A percentile compares a stretch with the other conserved stretches of the same genome.
phyloP scores from a whole-genome alignment of 2,888 invertebrate species.

The Ommatoiulus sabulosus region DNA sequence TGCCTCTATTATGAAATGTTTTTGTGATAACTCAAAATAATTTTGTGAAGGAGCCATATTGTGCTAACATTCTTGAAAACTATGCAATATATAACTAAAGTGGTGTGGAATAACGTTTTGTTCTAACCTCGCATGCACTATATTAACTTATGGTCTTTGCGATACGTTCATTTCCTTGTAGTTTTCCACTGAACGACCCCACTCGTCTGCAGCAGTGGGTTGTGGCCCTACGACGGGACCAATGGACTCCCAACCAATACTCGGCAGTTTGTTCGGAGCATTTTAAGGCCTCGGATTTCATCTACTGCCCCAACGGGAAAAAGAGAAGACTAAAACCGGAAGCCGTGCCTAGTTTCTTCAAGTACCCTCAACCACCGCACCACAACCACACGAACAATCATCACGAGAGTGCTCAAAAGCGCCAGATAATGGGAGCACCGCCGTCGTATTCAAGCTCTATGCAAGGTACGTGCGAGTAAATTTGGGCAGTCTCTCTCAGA shows the following conservation, averaged over 20 bases:
- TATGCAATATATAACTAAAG: no score
- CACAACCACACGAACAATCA: not conserved
- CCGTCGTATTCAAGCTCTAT: no score
- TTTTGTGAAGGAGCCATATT: no score
- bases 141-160: no score
- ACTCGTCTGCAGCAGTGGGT: not conserved
- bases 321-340: slow-evolving; percentile 20
- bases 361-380: not conserved
- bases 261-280: slow-evolving; percentile 27
- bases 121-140: no score
- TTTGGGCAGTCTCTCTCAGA: no score
- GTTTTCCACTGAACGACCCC: slow-evolving; percentile 1
- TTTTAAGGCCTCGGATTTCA: slow-evolving; percentile 20
- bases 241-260: slow-evolving; percentile 28
- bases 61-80: no score
- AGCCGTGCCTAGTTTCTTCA: slow-evolving; percentile 18
- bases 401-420: not conserved
- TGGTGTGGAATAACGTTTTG: no score
- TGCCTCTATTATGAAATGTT: no score
- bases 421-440: not conserved
- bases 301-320: slow-evolving; percentile 27
- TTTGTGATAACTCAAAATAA: no score
- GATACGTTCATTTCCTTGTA: not conserved
- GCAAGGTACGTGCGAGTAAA: no score
- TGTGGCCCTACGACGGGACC: not conserved